Conservation (phyloP, 2,113 vertebrate genomes). For the Corynorhinus townsendii region DNA sequence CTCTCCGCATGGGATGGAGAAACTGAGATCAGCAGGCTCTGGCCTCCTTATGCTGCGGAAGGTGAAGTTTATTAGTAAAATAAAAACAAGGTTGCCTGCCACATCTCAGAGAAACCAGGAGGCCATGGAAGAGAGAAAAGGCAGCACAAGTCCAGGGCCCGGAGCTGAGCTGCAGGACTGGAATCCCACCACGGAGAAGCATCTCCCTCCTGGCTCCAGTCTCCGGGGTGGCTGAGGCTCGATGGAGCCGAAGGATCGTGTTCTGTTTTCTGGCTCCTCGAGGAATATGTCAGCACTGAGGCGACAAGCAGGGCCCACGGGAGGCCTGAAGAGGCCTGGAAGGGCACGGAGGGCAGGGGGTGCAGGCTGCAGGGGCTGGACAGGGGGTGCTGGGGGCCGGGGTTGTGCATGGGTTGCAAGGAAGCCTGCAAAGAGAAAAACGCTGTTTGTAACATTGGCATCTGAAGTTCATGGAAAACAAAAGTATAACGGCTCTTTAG, state of each 20-base stretch:
- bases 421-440: neutral
- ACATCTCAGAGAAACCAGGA: neutral
- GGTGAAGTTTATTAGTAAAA: constrained; percentile 52
- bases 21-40: neutral
- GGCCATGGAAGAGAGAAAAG: neutral
- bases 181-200: neutral
- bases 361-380: neutral
- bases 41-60: neutral
- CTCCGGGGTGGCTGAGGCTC: neutral
- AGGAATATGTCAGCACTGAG: neutral
- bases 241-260: fast-evolving
- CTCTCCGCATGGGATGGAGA: neutral
- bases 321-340: neutral
- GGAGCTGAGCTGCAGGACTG: neutral
- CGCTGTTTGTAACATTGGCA: neutral
- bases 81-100: neutral
- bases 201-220: fast-evolving
- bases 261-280: neutral
- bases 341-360: neutral
- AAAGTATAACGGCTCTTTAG: neutral
- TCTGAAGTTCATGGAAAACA: neutral
- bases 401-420: neutral
- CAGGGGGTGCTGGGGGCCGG: neutral
- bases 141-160: neutral
- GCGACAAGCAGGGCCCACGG: neutral